Conservation (phyloP, 2,113 vertebrate genomes). For the Setophaga coronata region DNA sequence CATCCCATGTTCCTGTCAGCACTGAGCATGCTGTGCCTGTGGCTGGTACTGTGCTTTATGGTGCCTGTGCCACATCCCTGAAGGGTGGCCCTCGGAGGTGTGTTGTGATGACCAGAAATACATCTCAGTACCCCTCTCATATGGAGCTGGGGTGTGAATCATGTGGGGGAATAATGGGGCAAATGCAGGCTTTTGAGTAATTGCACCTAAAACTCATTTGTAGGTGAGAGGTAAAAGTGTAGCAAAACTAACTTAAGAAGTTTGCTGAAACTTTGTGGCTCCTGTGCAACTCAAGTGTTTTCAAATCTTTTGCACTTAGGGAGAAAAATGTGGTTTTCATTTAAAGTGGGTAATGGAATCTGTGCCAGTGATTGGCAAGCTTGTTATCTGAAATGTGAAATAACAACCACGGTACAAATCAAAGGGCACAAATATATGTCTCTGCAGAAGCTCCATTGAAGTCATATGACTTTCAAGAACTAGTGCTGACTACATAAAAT, state of each 20-base stretch:
- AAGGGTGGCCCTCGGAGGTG: neutral
- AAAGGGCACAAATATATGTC: neutral
- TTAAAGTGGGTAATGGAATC: neutral
- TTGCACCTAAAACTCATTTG: neutral
- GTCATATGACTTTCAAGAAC: neutral
- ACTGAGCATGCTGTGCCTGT: accelerated
- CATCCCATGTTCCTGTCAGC: neutral
- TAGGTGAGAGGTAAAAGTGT: neutral
- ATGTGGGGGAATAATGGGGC: neutral
- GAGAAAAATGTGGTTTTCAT: neutral
- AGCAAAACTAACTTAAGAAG: neutral
- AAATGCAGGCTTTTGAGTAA: neutral
- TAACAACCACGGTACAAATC: neutral
- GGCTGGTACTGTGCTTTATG: neutral
- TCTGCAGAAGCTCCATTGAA: neutral
- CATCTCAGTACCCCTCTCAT: neutral
- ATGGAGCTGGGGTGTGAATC: neutral
- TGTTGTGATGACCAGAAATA: neutral
- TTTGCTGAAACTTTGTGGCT: neutral
- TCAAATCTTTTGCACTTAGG: neutral
- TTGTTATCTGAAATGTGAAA: neutral
- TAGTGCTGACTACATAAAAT: neutral
- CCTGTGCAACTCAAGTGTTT: neutral
- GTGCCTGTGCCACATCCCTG: neutral
- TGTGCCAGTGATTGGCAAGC: neutral